Percentiles rank a stretch among this genome's conserved stretches.
phyloP scores from a whole-genome alignment of 2,113 vertebrate species.

The Lasiurus borealis region DNA sequence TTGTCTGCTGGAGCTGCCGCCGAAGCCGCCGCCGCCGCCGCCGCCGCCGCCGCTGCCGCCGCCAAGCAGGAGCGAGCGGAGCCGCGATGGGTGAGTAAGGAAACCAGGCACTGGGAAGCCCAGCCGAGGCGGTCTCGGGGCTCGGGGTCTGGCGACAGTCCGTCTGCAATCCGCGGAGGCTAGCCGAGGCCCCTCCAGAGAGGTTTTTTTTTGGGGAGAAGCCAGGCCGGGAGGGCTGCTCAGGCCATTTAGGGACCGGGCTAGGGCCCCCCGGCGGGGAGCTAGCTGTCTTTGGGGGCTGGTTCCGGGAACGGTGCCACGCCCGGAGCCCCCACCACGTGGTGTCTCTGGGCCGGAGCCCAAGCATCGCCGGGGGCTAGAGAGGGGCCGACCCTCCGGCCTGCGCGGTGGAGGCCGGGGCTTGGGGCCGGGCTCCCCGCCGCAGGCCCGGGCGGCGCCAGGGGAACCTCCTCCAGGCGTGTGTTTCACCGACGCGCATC shows the following conservation, averaged over 20 bases:
- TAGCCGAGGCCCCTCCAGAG: not conserved
- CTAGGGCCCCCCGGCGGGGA: constrained; percentile 45
- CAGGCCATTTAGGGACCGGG: constrained; percentile 55
- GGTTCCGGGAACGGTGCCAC: constrained; percentile 33
- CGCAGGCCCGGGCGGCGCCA: constrained; percentile 38
- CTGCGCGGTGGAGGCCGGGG: not conserved
- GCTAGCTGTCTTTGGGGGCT: not conserved
- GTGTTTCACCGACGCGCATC: not conserved
- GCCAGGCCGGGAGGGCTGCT: constrained; percentile 58
- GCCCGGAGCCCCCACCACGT: constrained; percentile 59
- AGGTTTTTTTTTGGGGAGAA: not conserved
- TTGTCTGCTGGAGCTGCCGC: constrained; percentile 78
- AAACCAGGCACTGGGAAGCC: not conserved
- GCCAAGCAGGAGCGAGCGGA: constrained; percentile 78
- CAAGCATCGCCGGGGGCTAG: not conserved
- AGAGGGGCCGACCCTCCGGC: not conserved
- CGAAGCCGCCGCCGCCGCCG: constrained; percentile 65
- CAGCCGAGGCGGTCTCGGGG: not conserved
- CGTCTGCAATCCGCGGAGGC: not conserved
- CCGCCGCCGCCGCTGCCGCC: constrained; percentile 71
- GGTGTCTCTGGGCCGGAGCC: constrained; percentile 4
- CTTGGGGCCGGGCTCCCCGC: constrained; percentile 3
- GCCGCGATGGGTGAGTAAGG: constrained; percentile 75
- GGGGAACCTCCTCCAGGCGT: constrained; percentile 4
- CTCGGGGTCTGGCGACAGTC: not conserved